Base-by-base conservation (phyloP, 2,113 vertebrate species). In the Gobius niger region DNA sequence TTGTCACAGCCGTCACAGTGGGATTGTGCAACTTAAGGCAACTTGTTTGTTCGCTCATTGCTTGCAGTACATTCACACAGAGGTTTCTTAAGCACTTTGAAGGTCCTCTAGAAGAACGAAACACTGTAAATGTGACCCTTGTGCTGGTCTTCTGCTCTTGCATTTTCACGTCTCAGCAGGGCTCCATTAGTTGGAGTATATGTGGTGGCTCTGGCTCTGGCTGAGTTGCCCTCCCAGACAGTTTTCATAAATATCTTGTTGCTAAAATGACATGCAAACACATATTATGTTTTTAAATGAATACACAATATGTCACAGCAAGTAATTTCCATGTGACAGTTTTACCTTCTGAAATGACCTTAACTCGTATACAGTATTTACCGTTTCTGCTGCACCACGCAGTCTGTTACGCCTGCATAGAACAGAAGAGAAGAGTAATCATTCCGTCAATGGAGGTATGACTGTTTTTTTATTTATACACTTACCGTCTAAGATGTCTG, bases 161-260 rank as follows among this genome's bases (percentile, higher is more conserved):
- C 19, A 12, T 56, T n/a, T 15, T 52, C 50, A 46, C 7, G 44
- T 46, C 10, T 7, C 7, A 46, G 44, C 44, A 46, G 7, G 6
- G 6, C 15, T 14, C 19, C 7, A 14, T 42, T 41, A 44, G 57
- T 60, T 60, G 7, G 40, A 15, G 8, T 60, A 60, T n/a, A 60
- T 60, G 41, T 60, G 57, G 9, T 60, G 40, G 57, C 15, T 44
- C 9, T 42, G 40, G 40, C 8, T 1, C 9, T 42, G 40, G 40
- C 8, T 1, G 57, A 9, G 4, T n/a, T 72, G 2, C 2, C 7
- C 11, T 66, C 73, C 70, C 4, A 88, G 15, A 46, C 69, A 70
- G 68, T 89, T 89, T 72, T 82, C 87, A 67, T 89, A 89, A 24
- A 83, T 62, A 0, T 67, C 60, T 63, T 71, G 44, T 10, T 68